Base-by-base conservation (phyloP, 2,888 invertebrate genomes). In the Iphiclides podalirius region DNA sequence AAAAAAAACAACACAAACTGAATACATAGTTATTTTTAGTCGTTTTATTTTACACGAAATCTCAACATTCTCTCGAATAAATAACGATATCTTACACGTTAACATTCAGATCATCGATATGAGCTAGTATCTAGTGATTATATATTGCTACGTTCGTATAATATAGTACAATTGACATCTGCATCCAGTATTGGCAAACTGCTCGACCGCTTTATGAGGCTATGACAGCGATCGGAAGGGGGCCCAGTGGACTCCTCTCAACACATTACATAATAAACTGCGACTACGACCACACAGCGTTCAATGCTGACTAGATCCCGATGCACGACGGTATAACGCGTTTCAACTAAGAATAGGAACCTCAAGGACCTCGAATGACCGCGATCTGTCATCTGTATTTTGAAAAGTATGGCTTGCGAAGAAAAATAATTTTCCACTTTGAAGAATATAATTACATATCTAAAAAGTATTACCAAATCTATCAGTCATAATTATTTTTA, bases 301-400 rank as follows among this genome's bases (percentile, higher is more conserved):
- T 65, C 49, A 55, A 54, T 54, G 68, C 60, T 72, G 79, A 79
- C 79, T 79, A 79, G 76, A 75, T 55, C 54, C 66, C 38, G 28
- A 36, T 64, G 64, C 65, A 63, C 65, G 71, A 66, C 60, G 61
- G 64, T 56, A 8, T 26, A 48, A 37, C 34, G 43, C 55, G 36
- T 35, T 42, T 37, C 49, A 40, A 54, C n/a, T n/a, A n/a, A n/a
- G n/a, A n/a, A n/a, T n/a, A n/a, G n/a, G n/a, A n/a, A n/a, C n/a
- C n/a, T n/a, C n/a, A n/a, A n/a, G n/a, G n/a, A n/a, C n/a, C n/a
- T n/a, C n/a, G n/a, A n/a, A n/a, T n/a, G n/a, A n/a, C n/a, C n/a
- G n/a, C n/a, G n/a, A n/a, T n/a, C n/a, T n/a, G n/a, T n/a, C n/a
- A n/a, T n/a, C n/a, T n/a, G n/a, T n/a, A n/a, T n/a, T n/a, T n/a